These are phyloP conservation scores for Acyrthosiphon pisum DNA, from an alignment of 1,140 invertebrate species.

Conservation along the genomic window DNA sequence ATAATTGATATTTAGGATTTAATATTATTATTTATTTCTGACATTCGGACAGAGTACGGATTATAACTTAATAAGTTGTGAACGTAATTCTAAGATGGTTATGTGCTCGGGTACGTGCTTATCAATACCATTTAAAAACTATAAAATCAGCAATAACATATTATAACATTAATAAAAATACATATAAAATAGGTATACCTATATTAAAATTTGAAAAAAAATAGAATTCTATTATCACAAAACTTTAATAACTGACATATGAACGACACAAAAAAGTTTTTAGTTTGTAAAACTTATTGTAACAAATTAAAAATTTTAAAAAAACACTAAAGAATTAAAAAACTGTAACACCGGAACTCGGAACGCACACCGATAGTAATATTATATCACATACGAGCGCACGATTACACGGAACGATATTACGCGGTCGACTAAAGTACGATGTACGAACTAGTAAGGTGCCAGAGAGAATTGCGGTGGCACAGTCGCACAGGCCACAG, in stretches of 20 bases:
- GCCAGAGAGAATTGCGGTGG: not conserved
- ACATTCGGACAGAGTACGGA: not conserved
- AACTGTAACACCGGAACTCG: not conserved
- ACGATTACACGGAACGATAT: not conserved
- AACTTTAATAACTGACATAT: not conserved
- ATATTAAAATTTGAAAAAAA: not conserved
- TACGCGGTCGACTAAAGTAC: not conserved
- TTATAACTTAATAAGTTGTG: not conserved
- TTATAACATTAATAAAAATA: not conserved
- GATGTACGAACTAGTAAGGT: not conserved
- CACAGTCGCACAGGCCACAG: not conserved
- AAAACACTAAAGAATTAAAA: not conserved
- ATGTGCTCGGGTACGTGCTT: not conserved
- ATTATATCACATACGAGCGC: too few relatives aligned
- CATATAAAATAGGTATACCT: not conserved
- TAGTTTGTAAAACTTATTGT: not conserved
- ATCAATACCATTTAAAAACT: not conserved
- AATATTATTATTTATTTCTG: not conserved
- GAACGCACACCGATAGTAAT: not conserved
- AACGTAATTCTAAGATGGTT: not conserved
- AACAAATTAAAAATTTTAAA: not conserved
- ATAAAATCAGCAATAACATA: not conserved
- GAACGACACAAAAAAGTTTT: not conserved
- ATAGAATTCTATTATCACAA: not conserved
- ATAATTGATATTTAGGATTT: not conserved